Evolutionary conservation across 2,113 vertebrate species (phyloP).

Genomic region (Mungos mungo): DNA sequence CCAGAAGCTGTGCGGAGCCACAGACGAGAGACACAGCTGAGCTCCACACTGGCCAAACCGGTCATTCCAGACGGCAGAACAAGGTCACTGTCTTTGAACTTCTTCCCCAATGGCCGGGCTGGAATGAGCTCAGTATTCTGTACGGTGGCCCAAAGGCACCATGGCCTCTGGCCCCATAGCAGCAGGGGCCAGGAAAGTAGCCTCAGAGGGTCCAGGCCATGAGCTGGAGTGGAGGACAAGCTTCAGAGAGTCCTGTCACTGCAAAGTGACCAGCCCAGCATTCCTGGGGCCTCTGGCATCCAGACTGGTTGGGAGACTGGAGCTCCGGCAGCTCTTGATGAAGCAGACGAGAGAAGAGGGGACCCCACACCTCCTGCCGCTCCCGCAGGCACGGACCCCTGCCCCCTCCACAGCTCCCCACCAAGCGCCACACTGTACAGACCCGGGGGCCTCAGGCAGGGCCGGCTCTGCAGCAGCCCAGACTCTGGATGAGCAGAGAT

Average conservation of each 20-base stretch:
- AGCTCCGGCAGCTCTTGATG: neutral
- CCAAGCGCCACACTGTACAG: rapidly evolving
- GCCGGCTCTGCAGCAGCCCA: neutral
- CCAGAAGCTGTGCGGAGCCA: rapidly evolving
- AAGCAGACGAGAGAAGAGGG: rapidly evolving
- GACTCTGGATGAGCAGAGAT: neutral
- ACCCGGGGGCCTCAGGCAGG: rapidly evolving
- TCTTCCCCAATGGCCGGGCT: neutral
- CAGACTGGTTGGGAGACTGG: neutral
- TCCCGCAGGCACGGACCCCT: neutral
- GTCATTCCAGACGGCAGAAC: rapidly evolving
- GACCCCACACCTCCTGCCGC: rapidly evolving
- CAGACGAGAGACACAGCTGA: neutral
- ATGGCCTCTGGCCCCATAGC: neutral
- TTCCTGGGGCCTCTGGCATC: neutral
- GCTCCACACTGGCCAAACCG: neutral
- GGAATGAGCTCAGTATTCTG: neutral
- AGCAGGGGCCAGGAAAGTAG: neutral
- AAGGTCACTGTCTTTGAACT: neutral
- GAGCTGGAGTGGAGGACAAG: no score
- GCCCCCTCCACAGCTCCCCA: neutral
- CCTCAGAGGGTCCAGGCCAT: neutral
- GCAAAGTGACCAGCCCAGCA: neutral
- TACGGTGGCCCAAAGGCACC: neutral
- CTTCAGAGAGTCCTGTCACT: neutral